These are phyloP conservation scores for Drosophila anomalipes DNA, from an alignment of 2,888 invertebrate species.

Conservation along the genomic window DNA sequence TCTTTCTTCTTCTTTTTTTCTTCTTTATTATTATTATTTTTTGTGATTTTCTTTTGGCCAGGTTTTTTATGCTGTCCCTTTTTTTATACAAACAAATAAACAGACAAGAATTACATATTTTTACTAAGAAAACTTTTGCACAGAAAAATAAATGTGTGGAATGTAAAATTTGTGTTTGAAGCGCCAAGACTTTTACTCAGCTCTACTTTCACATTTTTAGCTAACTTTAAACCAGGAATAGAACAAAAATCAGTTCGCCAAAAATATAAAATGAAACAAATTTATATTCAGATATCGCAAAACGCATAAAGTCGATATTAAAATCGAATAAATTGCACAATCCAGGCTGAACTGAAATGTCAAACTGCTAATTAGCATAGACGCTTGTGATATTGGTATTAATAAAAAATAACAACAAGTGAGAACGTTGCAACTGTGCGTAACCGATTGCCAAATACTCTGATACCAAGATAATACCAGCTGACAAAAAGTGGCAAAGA, in stretches of 20 bases:
- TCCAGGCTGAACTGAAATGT: constrained; percentile 48
- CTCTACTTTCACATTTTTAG: constrained; percentile 9
- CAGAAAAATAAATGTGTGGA: constrained; percentile 22
- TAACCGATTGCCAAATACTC: not conserved
- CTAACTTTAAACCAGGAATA: constrained; percentile 17
- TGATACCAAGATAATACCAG: not conserved
- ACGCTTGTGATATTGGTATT: constrained; percentile 20
- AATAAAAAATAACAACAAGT: not conserved
- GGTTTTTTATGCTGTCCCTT: constrained; percentile 5
- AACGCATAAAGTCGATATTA: constrained; percentile 24
- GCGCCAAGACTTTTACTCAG: constrained; percentile 29
- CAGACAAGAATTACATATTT: not conserved
- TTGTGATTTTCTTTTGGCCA: not conserved
- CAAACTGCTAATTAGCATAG: constrained; percentile 51
- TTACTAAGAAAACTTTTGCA: constrained; percentile 14
- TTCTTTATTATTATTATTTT: not conserved
- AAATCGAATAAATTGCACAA: constrained; percentile 27
- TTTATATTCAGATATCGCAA: not conserved
- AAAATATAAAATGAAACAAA: not conserved
- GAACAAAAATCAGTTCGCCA: not conserved
- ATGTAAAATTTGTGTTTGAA: constrained; percentile 36
- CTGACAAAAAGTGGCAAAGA: not conserved
- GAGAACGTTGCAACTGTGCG: not conserved
- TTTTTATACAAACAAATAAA: constrained; percentile 19
- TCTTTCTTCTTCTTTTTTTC: constrained; percentile 4